Percentiles rank a stretch among this genome's conserved stretches.
Evolutionary conservation across 2,888 invertebrate genomes (phyloP).

Genomic region (Helleia helle): DNA sequence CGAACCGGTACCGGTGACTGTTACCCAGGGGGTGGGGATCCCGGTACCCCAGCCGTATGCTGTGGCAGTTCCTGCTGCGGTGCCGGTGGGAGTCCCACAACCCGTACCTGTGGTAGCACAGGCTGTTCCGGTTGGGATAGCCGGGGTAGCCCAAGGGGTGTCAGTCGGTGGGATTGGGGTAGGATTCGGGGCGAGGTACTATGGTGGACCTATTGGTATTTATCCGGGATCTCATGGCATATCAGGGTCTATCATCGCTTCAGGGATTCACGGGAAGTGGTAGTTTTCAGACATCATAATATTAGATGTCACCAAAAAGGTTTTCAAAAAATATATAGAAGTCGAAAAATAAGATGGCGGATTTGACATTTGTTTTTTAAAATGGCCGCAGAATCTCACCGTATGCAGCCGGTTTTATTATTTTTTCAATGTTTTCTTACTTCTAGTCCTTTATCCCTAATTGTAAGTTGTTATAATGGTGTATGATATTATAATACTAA

Average conservation of each 20-base stretch:
- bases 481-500: no score
- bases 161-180: conserved; percentile 10
- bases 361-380: not conserved
- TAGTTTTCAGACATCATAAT: not conserved
- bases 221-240: not conserved
- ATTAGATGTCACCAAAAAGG: not conserved
- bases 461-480: no score
- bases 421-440: not conserved
- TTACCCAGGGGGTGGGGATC: conserved; percentile 66
- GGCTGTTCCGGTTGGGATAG: conserved; percentile 19
- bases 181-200: conserved; percentile 6
- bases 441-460: not conserved
- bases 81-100: conserved; percentile 48
- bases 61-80: conserved; percentile 52
- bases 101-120: conserved; percentile 33
- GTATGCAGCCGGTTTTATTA: not conserved
- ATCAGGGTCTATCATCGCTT: not conserved
- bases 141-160: conserved; percentile 9
- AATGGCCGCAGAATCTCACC: not conserved
- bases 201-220: not conserved
- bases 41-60: conserved; percentile 70
- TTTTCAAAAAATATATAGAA: not conserved
- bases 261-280: conserved; percentile 3
- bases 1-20: conserved; percentile 65
- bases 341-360: not conserved